These are phyloP conservation scores for Peucedramus taeniatus DNA, from an alignment of 2,113 vertebrate genomes.

Conservation along the genomic window DNA sequence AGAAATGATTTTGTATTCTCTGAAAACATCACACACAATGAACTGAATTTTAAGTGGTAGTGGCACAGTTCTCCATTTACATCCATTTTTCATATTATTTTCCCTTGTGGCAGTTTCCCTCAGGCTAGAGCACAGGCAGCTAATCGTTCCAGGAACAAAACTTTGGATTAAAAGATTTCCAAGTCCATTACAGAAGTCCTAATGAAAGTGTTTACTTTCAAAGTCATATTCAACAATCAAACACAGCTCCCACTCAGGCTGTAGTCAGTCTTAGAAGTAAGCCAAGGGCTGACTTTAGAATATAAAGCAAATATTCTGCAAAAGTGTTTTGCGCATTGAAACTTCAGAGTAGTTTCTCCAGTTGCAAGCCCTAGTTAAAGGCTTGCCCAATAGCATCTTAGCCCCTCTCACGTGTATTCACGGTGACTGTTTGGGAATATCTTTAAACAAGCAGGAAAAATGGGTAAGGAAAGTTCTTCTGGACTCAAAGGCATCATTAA, in stretches of 20 bases:
- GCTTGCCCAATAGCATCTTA: not conserved
- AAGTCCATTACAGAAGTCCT: not conserved
- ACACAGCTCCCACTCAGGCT: not conserved
- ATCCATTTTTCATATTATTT: not conserved
- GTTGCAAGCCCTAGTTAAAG: not conserved
- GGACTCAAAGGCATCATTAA: constrained; percentile 48
- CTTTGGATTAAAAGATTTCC: not conserved
- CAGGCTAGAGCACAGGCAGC: not conserved
- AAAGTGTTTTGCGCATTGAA: not conserved
- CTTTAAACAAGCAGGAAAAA: not conserved
- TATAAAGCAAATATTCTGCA: not conserved
- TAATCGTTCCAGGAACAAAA: not conserved
- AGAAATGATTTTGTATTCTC: not conserved
- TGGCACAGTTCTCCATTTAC: not conserved
- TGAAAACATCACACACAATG: not conserved
- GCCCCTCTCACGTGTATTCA: not conserved
- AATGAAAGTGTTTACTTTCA: not conserved
- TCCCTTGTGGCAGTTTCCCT: not conserved
- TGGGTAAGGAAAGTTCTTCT: not conserved
- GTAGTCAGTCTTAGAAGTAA: not conserved
- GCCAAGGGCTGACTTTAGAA: not conserved
- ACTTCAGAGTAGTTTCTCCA: not conserved
- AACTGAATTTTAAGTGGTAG: not conserved
- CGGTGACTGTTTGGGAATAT: not conserved
- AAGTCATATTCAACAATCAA: not conserved